Evolutionary conservation across 2,888 invertebrate genomes (phyloP).

Genomic region (Calameuta pallipes): DNA sequence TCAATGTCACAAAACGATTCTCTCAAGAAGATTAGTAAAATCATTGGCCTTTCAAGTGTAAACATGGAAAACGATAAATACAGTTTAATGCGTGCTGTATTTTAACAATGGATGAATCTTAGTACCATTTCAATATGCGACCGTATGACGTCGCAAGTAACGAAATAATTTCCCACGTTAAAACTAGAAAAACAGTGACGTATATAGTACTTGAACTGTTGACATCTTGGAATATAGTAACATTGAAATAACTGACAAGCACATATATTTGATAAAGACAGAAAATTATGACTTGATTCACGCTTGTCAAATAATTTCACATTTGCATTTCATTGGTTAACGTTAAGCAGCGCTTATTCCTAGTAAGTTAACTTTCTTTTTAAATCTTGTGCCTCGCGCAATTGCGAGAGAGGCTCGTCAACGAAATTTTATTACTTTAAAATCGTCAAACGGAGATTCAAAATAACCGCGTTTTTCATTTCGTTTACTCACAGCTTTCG

Average conservation of each 20-base stretch:
- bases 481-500: not conserved
- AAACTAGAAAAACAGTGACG: not conserved
- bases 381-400: not conserved
- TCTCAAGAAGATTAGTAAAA: not conserved
- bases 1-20: not conserved
- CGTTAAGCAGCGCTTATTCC: not conserved
- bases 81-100: not conserved
- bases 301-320: not conserved
- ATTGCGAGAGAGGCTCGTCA: not conserved
- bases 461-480: not conserved
- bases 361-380: not conserved
- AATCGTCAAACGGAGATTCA: not conserved
- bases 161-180: not conserved
- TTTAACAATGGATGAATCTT: not conserved
- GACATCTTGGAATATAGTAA: not conserved
- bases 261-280: not conserved
- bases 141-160: not conserved
- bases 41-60: not conserved
- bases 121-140: not conserved
- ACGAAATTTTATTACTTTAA: not conserved
- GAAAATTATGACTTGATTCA: not conserved
- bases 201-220: not conserved
- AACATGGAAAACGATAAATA: not conserved
- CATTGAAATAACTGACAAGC: not conserved
- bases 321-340: not conserved